These are phyloP conservation scores for Phengaris alcon DNA, from an alignment of 2,888 invertebrate genomes.

Conservation along the genomic window DNA sequence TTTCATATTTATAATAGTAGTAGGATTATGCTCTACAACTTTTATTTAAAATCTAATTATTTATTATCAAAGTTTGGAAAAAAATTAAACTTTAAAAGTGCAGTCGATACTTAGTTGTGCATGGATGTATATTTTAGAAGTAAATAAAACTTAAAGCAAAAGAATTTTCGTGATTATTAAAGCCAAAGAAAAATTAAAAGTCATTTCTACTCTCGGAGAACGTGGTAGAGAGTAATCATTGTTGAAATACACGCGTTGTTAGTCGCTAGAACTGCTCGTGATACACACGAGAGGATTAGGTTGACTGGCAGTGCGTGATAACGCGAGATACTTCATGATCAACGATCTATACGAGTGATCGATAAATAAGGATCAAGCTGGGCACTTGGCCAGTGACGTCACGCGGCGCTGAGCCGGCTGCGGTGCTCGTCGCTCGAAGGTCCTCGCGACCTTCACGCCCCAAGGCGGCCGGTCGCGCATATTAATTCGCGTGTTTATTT, in stretches of 20 bases:
- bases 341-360: background rate
- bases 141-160: no score
- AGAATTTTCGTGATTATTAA: background rate
- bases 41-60: no score
- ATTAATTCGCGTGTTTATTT: slow-evolving; percentile 12
- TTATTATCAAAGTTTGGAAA: no score
- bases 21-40: no score
- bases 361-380: background rate
- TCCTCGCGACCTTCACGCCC: slow-evolving; percentile 59
- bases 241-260: no score
- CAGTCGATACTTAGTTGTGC: no score
- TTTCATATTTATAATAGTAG: no score
- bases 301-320: background rate
- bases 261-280: no score
- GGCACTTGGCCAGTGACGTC: background rate
- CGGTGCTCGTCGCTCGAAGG: slow-evolving; percentile 48
- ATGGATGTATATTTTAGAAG: no score
- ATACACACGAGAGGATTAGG: background rate
- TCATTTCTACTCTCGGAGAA: background rate
- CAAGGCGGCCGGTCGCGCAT: slow-evolving; percentile 11
- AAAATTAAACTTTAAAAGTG: no score
- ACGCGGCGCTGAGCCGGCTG: background rate
- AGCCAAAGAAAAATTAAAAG: background rate
- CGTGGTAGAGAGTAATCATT: background rate
- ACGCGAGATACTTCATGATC: background rate